phyloP scores from a whole-genome alignment of 2,888 invertebrate genomes.

The Saturnia japonica region DNA sequence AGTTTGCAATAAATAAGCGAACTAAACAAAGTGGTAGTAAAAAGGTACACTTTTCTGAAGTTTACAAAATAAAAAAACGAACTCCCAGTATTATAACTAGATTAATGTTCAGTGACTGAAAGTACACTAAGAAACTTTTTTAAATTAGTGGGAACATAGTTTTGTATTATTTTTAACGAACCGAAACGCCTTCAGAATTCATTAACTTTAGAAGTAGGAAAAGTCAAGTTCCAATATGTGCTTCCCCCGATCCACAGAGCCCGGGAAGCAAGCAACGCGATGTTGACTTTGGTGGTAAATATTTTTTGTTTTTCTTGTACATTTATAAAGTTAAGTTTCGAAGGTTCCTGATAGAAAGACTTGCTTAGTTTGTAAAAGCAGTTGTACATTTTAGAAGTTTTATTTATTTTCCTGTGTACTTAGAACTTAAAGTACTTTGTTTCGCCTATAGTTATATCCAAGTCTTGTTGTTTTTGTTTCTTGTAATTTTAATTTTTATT shows the following conservation, averaged over 20 bases:
- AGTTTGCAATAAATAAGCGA: constrained; percentile 49
- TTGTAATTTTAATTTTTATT: neutral
- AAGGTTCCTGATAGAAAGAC: neutral
- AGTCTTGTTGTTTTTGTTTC: no score
- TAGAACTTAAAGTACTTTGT: no score
- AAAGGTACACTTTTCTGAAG: constrained; percentile 48
- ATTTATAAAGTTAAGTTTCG: constrained; percentile 7
- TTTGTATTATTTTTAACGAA: constrained; percentile 77
- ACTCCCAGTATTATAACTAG: constrained; percentile 66
- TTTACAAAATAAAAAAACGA: constrained; percentile 52
- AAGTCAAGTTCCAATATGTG: constrained; percentile 59
- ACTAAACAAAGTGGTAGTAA: constrained; percentile 52
- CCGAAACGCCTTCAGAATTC: constrained; percentile 71
- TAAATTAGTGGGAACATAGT: constrained; percentile 63
- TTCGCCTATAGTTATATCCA: no score
- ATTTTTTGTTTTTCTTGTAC: constrained; percentile 12
- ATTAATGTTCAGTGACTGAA: constrained; percentile 76
- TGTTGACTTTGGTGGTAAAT: constrained; percentile 18
- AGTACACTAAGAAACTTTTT: constrained; percentile 66
- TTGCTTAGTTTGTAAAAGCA: constrained; percentile 6
- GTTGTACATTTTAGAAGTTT: neutral
- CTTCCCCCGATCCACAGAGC: constrained; percentile 31
- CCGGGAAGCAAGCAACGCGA: constrained; percentile 5
- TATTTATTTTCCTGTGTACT: neutral
- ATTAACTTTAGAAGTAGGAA: constrained; percentile 66